A percentile compares a stretch with the other conserved stretches of the same genome.
phyloP scores from a whole-genome alignment of 2,888 invertebrate species.

The Carterocephalus palaemon region DNA sequence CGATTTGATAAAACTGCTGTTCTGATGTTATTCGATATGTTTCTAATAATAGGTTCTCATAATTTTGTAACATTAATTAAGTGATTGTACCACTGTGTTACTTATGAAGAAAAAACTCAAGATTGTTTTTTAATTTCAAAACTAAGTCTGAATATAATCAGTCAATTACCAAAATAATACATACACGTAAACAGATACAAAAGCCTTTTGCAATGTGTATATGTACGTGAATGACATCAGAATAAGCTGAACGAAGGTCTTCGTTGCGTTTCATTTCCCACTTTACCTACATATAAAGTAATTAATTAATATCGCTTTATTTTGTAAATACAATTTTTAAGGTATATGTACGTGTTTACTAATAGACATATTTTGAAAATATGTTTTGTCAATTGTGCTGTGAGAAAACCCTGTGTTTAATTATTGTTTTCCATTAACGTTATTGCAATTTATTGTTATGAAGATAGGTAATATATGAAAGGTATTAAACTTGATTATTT shows the following conservation, averaged over 20 bases:
- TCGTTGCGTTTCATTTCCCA: conserved; percentile 53
- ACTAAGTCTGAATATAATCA: too few relatives aligned
- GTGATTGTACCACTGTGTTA: too few relatives aligned
- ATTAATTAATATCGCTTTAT: conserved; percentile 65
- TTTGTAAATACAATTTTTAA: conserved; percentile 76
- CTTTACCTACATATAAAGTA: conserved; percentile 50
- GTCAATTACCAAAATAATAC: too few relatives aligned
- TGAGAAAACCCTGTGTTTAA: conserved; percentile 56
- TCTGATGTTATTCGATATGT: conserved; percentile 16
- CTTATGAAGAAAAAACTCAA: too few relatives aligned
- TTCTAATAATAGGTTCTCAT: too few relatives aligned
- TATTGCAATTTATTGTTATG: conserved; percentile 14
- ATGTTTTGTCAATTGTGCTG: conserved; percentile 79
- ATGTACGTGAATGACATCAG: conserved; percentile 19
- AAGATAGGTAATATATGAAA: too few relatives aligned
- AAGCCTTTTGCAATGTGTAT: too few relatives aligned
- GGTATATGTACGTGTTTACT: conserved; percentile 75
- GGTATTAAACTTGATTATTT: conserved; percentile 2
- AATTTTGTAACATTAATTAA: too few relatives aligned
- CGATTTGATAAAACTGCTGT: conserved; percentile 28
- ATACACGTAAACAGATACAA: too few relatives aligned
- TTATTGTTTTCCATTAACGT: conserved; percentile 46
- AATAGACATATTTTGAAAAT: conserved; percentile 77
- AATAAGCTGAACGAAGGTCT: conserved; percentile 12
- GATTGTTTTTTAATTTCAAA: too few relatives aligned